phyloP scores from a whole-genome alignment of 2,888 invertebrate species.

The Diarsia mendica region DNA sequence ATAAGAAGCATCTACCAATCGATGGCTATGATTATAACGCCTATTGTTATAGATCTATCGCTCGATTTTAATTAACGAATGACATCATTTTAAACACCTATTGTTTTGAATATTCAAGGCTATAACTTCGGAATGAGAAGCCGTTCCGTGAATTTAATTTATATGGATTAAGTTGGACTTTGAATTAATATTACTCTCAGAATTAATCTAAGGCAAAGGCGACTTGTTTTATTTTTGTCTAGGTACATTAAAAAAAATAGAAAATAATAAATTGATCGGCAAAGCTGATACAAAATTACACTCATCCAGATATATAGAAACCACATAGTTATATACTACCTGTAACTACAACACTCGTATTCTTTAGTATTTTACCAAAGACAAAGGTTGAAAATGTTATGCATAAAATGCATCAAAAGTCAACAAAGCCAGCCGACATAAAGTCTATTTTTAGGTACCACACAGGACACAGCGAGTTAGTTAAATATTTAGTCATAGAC shows the following conservation, averaged over 20 bases:
- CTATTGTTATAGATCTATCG: slow-evolving; percentile 2
- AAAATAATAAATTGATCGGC: too few species aligned
- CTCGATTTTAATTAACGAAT: slow-evolving; percentile 1
- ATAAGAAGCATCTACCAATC: not conserved
- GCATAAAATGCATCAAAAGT: slow-evolving; percentile 22
- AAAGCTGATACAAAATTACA: not conserved
- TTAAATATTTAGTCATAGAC: slow-evolving; percentile 87
- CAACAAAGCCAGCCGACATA: slow-evolving; percentile 22
- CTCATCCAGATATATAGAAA: not conserved
- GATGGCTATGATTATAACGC: not conserved
- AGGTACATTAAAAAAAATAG: not conserved
- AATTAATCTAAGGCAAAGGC: not conserved
- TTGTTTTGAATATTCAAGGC: slow-evolving; percentile 39
- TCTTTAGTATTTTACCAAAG: not conserved
- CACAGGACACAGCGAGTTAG: slow-evolving; percentile 69
- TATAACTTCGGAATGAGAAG: not conserved
- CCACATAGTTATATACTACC: too few species aligned
- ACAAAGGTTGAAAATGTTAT: not conserved
- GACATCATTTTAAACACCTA: slow-evolving; percentile 14
- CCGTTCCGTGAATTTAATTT: not conserved
- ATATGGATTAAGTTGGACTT: not conserved
- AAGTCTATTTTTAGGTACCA: slow-evolving; percentile 49
- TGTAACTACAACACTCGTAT: not conserved
- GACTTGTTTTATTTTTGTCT: not conserved
- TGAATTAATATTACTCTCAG: not conserved